Evolutionary conservation across 2,888 invertebrate species (phyloP), one percentile per base, ranked within the genome.

Genomic region (Lydus trimaculatus): DNA sequence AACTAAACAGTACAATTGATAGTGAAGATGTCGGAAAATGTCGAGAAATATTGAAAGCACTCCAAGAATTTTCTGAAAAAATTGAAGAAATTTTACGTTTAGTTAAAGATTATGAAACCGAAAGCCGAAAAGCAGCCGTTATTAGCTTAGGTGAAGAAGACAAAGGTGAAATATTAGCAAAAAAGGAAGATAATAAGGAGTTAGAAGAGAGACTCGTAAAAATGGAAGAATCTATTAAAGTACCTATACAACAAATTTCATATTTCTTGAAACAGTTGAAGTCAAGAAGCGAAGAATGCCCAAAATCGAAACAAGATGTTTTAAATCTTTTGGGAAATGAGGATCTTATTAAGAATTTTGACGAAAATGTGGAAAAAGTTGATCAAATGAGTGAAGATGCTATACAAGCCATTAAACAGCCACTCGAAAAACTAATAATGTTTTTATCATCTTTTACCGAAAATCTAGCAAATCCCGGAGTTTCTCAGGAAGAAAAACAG

Each of bases 401-500:
- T 33, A 23, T 60, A 23, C 36, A 64, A 64, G 23, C 62, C 11
- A 15, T 73, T 11, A 64, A 73, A 67, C 68, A 77, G 58, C 65
- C 73, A 17, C 31, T 72, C 11, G 65, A 73, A 67, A 72, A 65
- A 58, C 43, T 73, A 17, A 25, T 60, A 0, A 23, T 52, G 25
- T 39, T 69, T 13, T 9, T 72, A 33, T 58, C 66, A 13, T 17
- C 61, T 5, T 31, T 67, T 15, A 63, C 58, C 31, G 39, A 60
- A 31, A 56, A 58, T 52, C 56, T 64, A 15, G 36, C 33, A 36
- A 43, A 58, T 33, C 61, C 60, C 17, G 58, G 39, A 59, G 20
- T 62, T 56, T 31, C 48, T 43, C 65, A 70, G 33, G n/a, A 64
- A 6, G 65, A 70, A 56, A 70, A 65, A 36, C 58, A 63, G 23